These are phyloP conservation scores for Phocoena phocoena DNA, from an alignment of 2,113 vertebrate genomes.

Conservation along the genomic window DNA sequence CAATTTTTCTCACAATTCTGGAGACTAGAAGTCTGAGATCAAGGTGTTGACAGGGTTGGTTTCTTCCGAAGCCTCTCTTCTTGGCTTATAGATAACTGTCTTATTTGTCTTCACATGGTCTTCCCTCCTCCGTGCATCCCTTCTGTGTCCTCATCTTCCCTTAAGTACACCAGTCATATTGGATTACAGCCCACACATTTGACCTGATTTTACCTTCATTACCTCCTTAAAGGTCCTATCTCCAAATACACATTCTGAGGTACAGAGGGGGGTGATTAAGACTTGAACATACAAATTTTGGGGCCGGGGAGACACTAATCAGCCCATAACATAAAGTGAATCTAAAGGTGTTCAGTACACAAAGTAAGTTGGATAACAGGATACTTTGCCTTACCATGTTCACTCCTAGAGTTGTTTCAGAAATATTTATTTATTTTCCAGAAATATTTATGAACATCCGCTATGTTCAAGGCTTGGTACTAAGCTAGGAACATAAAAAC, in stretches of 20 bases:
- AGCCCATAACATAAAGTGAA: not conserved
- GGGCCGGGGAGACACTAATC: not conserved
- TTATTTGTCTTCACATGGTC: not conserved
- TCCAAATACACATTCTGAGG: constrained; percentile 14
- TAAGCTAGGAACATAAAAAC: not conserved
- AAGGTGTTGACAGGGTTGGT: not conserved
- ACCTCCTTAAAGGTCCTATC: not conserved
- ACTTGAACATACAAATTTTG: not conserved
- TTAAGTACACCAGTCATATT: not conserved
- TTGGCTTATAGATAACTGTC: not conserved
- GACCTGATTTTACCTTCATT: not conserved
- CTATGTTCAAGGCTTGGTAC: not conserved
- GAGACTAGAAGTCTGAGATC: not conserved
- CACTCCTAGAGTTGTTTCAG: not conserved
- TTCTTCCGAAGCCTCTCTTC: not conserved
- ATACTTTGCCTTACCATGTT: not conserved
- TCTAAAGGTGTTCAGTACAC: too few species aligned
- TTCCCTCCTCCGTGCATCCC: not conserved
- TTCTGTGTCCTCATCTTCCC: not conserved
- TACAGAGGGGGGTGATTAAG: not conserved
- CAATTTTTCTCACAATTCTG: not conserved
- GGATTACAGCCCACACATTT: not conserved
- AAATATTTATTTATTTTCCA: not conserved
- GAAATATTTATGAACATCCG: not conserved
- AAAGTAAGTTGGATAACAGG: not conserved